phyloP scores from a whole-genome alignment of 2,888 invertebrate genomes.

The Microplitis deprimator region DNA sequence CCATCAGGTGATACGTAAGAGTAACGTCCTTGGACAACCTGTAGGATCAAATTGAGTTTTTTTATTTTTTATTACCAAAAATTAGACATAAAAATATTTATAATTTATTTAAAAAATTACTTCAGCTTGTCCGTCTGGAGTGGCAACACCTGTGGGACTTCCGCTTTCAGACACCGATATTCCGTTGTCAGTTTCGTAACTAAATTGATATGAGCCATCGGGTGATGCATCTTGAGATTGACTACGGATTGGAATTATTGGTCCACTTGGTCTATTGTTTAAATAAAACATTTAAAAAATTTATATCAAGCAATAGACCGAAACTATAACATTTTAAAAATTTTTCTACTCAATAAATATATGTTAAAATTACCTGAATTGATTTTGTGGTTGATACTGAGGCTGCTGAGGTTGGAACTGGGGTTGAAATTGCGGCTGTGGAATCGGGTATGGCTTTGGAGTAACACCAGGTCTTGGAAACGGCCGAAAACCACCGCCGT shows the following conservation, averaged over 20 bases:
- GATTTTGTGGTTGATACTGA: conserved; percentile 43
- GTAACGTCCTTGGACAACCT: conserved; percentile 84
- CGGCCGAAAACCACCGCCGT: conserved; percentile 55
- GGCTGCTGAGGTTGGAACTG: conserved; percentile 53
- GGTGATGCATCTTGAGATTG: conserved; percentile 62
- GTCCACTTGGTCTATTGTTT: conserved; percentile 52
- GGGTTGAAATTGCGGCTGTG: conserved; percentile 42
- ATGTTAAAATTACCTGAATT: background rate
- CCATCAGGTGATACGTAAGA: conserved; percentile 84
- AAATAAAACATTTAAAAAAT: background rate
- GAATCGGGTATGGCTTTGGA: conserved; percentile 54
- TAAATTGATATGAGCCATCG: conserved; percentile 64
- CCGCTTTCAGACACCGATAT: conserved; percentile 65
- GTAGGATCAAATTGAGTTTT: conserved; percentile 46
- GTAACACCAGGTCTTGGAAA: conserved; percentile 58
- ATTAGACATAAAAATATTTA: background rate
- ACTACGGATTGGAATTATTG: conserved; percentile 62
- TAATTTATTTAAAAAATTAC: conserved; percentile 45
- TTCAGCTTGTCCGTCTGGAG: conserved; percentile 60
- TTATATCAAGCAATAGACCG: background rate
- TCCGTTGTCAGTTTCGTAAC: conserved; percentile 69
- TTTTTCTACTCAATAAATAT: background rate
- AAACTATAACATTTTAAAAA: background rate
- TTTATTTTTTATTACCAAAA: no score
- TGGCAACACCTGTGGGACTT: conserved; percentile 56